Conservation (phyloP, 2,113 vertebrate species). For the Caranx ignobilis region DNA sequence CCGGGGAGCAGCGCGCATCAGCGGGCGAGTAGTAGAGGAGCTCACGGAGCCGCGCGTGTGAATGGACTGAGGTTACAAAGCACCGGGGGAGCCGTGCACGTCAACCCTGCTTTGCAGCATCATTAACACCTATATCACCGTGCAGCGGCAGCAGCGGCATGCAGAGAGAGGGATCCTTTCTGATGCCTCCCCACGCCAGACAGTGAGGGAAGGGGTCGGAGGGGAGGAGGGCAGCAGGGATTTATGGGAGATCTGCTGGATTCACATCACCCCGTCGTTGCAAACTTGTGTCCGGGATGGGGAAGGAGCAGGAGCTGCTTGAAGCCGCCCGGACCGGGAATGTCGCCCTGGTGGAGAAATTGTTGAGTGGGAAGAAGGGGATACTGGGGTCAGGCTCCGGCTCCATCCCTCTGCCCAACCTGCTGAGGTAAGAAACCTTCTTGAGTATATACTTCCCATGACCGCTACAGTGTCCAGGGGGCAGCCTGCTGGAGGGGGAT, state of each 20-base stretch:
- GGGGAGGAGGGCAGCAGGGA: conserved; percentile 32
- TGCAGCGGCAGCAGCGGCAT: conserved; percentile 11
- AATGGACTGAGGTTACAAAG: conserved; percentile 47
- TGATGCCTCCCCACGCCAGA: conserved; percentile 51
- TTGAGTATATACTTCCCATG: conserved; percentile 7
- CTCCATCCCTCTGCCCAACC: conserved; percentile 93
- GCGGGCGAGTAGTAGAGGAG: background rate
- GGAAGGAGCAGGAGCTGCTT: conserved; percentile 98
- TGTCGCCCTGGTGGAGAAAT: conserved; percentile 96
- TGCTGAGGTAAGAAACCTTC: conserved; percentile 91
- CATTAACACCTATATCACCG: conserved; percentile 42
- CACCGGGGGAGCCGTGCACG: conserved; percentile 19
- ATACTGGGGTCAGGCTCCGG: conserved; percentile 94
- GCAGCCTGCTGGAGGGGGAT: conserved; percentile 38
- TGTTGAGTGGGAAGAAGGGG: conserved; percentile 95
- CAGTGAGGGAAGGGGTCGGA: conserved; percentile 43
- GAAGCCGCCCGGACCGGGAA: conserved; percentile 98
- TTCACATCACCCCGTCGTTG: conserved; percentile 58
- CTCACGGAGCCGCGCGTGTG: conserved; percentile 34
- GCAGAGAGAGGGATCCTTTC: conserved; percentile 43
- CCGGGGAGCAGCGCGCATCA: conserved; percentile 47
- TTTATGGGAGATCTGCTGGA: conserved; percentile 72
- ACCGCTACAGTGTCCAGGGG: conserved; percentile 27
- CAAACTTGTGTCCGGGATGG: conserved; percentile 89
- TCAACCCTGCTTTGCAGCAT: conserved; percentile 63